These are phyloP conservation scores for Gymnoscopelus microlampas DNA, from an alignment of 2,797 vertebrate genomes.

Conservation along the genomic window DNA sequence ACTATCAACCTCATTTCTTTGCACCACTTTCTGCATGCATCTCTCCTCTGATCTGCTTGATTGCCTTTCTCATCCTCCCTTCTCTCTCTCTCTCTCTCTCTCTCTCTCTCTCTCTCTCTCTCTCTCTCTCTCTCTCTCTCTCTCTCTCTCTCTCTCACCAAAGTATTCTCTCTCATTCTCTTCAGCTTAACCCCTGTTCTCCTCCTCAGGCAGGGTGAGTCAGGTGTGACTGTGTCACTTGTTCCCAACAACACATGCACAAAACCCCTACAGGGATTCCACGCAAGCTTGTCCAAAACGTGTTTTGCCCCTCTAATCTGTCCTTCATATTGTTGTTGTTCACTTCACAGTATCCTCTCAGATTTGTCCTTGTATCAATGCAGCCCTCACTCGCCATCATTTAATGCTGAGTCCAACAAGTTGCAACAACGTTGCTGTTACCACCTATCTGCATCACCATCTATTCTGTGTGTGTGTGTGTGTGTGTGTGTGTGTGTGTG, in stretches of 20 bases:
- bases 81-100: background rate
- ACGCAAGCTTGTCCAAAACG: too few relatives aligned
- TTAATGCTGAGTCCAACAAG: background rate
- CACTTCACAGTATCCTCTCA: background rate
- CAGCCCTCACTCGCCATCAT: background rate
- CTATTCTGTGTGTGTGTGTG: background rate
- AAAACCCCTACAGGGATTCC: too few relatives aligned
- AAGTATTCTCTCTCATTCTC: constrained; percentile 2
- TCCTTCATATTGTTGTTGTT: too few relatives aligned
- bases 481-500: background rate
- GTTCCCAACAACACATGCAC: constrained; percentile 13
- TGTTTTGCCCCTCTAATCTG: too few relatives aligned
- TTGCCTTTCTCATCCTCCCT: constrained; percentile 27
- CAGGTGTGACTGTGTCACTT: constrained; percentile 54
- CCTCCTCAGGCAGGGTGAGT: constrained; percentile 48
- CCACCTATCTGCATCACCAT: constrained; percentile 18
- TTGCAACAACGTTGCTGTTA: constrained; percentile 1
- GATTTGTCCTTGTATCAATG: constrained; percentile 36
- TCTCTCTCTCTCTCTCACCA: background rate
- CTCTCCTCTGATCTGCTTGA: constrained; percentile 40
- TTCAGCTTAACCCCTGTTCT: constrained; percentile 47
- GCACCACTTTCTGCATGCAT: constrained; percentile 45
- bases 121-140: constrained; percentile 44
- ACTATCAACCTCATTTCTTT: constrained; percentile 11
- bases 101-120: background rate